These are phyloP conservation scores for Galerucella nymphaeae DNA, from an alignment of 2,888 invertebrate species.

Conservation along the genomic window DNA sequence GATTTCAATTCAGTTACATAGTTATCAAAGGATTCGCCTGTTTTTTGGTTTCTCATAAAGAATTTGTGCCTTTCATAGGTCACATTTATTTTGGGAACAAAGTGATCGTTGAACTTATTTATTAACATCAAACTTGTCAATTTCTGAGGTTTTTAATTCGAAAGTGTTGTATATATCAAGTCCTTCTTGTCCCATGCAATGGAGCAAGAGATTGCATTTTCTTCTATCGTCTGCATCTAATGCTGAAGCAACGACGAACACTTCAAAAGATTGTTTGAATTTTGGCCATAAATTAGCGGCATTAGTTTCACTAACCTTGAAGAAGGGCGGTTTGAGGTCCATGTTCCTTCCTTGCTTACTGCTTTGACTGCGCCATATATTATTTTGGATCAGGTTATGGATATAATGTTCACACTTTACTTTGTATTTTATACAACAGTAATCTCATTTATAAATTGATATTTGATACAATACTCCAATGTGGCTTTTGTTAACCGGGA, in stretches of 20 bases:
- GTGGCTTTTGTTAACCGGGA: no score
- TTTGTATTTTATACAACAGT: no score
- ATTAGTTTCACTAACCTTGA: background rate
- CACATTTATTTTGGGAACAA: constrained; percentile 39
- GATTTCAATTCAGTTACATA: constrained; percentile 42
- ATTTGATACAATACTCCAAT: no score
- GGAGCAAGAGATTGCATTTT: no score
- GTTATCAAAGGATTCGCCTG: constrained; percentile 37
- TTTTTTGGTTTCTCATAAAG: constrained; percentile 38
- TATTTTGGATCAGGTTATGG: no score
- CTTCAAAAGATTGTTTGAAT: constrained; percentile 11
- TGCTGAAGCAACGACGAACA: no score
- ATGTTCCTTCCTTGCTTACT: constrained; percentile 9
- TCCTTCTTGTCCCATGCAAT: constrained; percentile 31
- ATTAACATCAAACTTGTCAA: constrained; percentile 28
- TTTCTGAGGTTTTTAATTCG: constrained; percentile 2
- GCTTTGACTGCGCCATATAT: no score
- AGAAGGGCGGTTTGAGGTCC: constrained; percentile 6
- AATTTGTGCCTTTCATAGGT: constrained; percentile 41
- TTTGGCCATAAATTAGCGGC: constrained; percentile 19
- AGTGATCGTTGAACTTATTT: constrained; percentile 35
- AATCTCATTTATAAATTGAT: no score
- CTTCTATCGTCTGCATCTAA: no score
- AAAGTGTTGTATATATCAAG: constrained; percentile 31
- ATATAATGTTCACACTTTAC: no score